Base-by-base conservation (phyloP, 2,113 vertebrate genomes). In the Archilochus colubris region DNA sequence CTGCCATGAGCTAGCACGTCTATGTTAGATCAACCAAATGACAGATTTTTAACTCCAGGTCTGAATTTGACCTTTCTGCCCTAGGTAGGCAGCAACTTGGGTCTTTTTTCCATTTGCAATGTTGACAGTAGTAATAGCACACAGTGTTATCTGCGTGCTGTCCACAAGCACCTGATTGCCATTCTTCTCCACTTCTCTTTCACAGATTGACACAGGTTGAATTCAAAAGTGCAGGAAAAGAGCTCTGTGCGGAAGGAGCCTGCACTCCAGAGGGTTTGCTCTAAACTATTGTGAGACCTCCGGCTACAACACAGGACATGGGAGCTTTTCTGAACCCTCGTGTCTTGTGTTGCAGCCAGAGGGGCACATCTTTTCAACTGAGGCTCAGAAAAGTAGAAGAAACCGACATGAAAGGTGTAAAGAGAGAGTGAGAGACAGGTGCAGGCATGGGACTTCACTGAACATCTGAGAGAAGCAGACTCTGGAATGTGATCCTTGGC, bases 281-380 rank as follows among this genome's bases (percentile, higher is more conserved):
- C 51, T 62, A 88, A 97, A 80, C 76, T 94, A 40, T 95, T 97
- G 98, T 97, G 97, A 97, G 94, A 98, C 98, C 98, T 98, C 97
- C 74, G 98, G 98, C 98, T 98, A 98, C 98, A 98, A 98, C 98
- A 98, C 96, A 96, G 97, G 98, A 98, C 98, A 97, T 97, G 97
- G 97, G 98, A 96, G 98, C 97, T 98, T 97, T 96, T 97, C 96
- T 83, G 94, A 98, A 97, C 97, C 98, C 98, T 98, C 98, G 98
- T 98, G 98, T 98, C 98, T 98, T 98, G 98, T 98, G 98, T 98
- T 98, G 98, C 98, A 98, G 98, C 98, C 98, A 98, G 98, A 98
- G 98, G 98, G 96, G 96, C 98, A 95, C 98, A 97, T 97, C 95
- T 96, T 93, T 48, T 91, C 98, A 97, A 80, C 97, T 4, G 33